A percentile compares a stretch with the other conserved stretches of the same genome.
phyloP scores from a whole-genome alignment of 2,797 vertebrate species.

The Dallia pectoralis region DNA sequence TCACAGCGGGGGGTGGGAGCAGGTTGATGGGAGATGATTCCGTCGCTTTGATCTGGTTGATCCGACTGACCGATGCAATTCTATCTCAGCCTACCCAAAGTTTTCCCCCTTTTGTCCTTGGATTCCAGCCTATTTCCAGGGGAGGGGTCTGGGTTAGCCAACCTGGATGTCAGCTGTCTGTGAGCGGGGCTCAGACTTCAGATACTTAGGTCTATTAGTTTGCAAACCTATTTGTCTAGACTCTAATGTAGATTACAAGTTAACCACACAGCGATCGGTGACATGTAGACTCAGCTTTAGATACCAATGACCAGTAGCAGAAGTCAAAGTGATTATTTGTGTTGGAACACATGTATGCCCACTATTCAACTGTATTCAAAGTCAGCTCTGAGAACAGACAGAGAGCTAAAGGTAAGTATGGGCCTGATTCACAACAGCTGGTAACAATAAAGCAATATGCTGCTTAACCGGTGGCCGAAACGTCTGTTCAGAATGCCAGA shows the following conservation, averaged over 20 bases:
- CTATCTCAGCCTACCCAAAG: neutral
- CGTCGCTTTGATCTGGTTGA: slow-evolving; percentile 9
- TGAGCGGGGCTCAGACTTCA: neutral
- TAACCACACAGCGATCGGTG: slow-evolving; percentile 29
- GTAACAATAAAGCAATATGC: slow-evolving; percentile 78
- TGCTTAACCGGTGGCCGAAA: slow-evolving; percentile 75
- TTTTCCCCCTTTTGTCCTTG: neutral
- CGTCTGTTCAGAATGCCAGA: slow-evolving; percentile 75
- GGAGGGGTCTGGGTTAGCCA: neutral
- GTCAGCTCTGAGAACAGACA: slow-evolving; percentile 59
- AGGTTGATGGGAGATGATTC: slow-evolving; percentile 52
- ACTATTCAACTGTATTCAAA: slow-evolving; percentile 30
- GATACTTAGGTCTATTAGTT: neutral
- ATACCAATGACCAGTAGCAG: slow-evolving; percentile 57
- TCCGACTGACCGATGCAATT: neutral
- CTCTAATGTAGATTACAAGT: slow-evolving; percentile 12
- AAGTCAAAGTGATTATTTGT: slow-evolving; percentile 55
- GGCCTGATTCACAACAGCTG: slow-evolving; percentile 74
- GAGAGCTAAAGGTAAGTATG: slow-evolving; percentile 65
- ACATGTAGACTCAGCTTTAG: slow-evolving; percentile 44
- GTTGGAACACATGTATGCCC: slow-evolving; percentile 63
- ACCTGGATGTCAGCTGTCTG: neutral
- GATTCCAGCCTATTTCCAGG: neutral
- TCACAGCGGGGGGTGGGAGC: slow-evolving; percentile 54
- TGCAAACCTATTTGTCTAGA: neutral